Evolutionary conservation across 2,113 vertebrate species (phyloP).

Genomic region (Cebidichthys violaceus): DNA sequence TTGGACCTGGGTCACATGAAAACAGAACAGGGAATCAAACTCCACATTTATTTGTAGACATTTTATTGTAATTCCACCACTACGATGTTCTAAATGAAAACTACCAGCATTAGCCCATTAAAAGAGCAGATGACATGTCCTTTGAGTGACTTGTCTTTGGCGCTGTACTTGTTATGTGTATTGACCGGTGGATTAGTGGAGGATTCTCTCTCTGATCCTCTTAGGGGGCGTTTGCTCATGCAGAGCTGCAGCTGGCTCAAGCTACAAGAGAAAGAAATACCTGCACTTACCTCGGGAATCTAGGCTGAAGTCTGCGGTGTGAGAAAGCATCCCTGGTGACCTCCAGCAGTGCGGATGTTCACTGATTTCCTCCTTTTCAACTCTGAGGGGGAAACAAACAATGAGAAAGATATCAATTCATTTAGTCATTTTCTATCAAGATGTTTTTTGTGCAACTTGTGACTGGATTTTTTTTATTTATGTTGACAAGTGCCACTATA

Average conservation of each 20-base stretch:
- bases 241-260: slow-evolving; percentile 43
- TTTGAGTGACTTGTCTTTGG: slow-evolving; percentile 67
- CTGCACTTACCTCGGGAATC: slow-evolving; percentile 77
- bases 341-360: slow-evolving; percentile 57
- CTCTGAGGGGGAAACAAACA: slow-evolving; percentile 52
- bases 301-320: slow-evolving; percentile 62
- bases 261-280: slow-evolving; percentile 48
- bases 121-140: slow-evolving; percentile 54
- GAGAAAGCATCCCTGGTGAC: slow-evolving; percentile 75
- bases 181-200: slow-evolving; percentile 77
- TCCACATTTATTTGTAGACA: background rate
- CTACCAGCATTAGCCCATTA: background rate
- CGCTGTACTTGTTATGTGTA: slow-evolving; percentile 66
- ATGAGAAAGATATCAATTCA: slow-evolving; percentile 6
- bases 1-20: background rate
- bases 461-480: background rate
- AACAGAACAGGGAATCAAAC: background rate
- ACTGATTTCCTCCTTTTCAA: slow-evolving; percentile 34
- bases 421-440: background rate
- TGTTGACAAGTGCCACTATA: background rate
- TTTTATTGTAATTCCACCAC: background rate
- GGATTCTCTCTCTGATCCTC: slow-evolving; percentile 76
- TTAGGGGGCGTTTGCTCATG: slow-evolving; percentile 69
- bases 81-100: background rate
- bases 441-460: background rate